Evolutionary conservation across 2,797 vertebrate species (phyloP).

Genomic region (Bufotes viridis): DNA sequence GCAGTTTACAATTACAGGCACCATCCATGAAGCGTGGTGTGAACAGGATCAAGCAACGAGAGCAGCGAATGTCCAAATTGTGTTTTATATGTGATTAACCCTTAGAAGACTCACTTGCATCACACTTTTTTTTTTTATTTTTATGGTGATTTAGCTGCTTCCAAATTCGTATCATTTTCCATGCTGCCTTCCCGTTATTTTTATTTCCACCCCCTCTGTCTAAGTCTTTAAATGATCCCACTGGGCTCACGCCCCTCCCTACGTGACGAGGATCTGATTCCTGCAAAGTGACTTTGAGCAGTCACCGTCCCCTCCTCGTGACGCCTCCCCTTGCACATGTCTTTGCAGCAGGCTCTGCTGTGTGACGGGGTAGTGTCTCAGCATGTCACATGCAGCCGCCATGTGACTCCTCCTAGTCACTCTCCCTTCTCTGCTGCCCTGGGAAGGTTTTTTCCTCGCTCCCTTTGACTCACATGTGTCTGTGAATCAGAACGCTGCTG

Average conservation of each 20-base stretch:
- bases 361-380: constrained; percentile 74
- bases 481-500: constrained; percentile 55
- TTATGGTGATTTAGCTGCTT: neutral
- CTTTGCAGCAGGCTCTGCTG: constrained; percentile 72
- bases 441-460: constrained; percentile 25
- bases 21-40: no score
- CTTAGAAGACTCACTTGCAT: neutral
- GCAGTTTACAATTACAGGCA: no score
- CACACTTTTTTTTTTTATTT: neutral
- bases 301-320: constrained; percentile 74
- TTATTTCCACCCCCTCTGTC: neutral
- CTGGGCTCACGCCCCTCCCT: constrained; percentile 9
- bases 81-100: neutral
- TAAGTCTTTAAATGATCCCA: neutral
- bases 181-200: no score
- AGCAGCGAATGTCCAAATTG: no score
- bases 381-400: constrained; percentile 78
- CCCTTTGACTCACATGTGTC: constrained; percentile 53
- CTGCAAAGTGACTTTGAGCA: constrained; percentile 61
- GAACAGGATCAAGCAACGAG: no score
- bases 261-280: constrained; percentile 35
- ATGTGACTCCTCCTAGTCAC: constrained; percentile 71
- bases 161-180: neutral
- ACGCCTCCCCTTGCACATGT: constrained; percentile 75
- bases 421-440: constrained; percentile 16